Evolutionary conservation across 2,797 vertebrate species (phyloP).

Genomic region (Galago senegalensis): DNA sequence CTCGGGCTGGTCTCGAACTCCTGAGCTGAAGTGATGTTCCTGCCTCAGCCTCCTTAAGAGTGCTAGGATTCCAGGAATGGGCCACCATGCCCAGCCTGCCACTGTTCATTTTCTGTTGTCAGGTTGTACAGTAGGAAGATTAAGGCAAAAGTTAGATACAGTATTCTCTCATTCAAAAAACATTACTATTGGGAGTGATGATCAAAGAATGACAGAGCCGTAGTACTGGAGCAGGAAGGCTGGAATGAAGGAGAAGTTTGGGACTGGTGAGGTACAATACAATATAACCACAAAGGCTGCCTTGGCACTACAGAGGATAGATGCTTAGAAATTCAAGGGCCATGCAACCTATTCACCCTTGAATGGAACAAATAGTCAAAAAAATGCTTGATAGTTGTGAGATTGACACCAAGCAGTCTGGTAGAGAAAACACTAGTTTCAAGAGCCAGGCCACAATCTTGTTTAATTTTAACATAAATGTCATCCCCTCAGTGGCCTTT

Average conservation of each 20-base stretch:
- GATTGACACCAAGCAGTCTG: neutral
- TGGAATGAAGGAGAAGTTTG: neutral
- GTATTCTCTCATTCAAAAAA: conserved; percentile 49
- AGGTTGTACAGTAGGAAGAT: neutral
- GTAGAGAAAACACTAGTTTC: neutral
- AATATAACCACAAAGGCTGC: neutral
- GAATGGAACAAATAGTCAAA: neutral
- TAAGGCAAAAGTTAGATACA: conserved; percentile 56
- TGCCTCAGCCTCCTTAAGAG: too few species aligned
- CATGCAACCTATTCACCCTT: neutral
- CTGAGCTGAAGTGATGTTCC: too few species aligned
- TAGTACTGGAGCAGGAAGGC: neutral
- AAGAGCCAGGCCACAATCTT: neutral
- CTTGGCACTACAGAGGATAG: neutral
- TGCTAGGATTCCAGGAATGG: too few species aligned
- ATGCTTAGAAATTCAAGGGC: neutral
- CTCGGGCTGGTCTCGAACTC: too few species aligned
- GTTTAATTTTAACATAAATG: neutral
- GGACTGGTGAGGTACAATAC: too few species aligned
- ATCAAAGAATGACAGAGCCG: neutral
- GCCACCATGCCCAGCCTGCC: too few species aligned
- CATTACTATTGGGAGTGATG: neutral
- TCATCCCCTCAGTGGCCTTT: neutral
- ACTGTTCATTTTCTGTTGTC: neutral
- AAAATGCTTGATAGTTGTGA: neutral